phyloP scores from a whole-genome alignment of 2,113 vertebrate genomes.

The Cromileptes altivelis region DNA sequence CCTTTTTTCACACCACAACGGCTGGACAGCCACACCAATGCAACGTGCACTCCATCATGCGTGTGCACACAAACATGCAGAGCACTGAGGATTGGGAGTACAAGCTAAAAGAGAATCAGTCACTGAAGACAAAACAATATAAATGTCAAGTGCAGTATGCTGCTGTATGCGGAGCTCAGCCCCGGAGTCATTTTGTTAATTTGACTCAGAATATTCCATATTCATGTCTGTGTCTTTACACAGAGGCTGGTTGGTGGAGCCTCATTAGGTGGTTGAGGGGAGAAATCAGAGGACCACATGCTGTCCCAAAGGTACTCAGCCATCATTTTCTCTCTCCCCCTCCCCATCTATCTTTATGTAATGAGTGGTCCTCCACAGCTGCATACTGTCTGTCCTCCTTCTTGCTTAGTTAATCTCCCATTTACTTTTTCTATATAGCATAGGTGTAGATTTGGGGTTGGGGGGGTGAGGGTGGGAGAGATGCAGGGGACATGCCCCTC shows the following conservation, averaged over 20 bases:
- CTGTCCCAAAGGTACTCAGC: slow-evolving; percentile 44
- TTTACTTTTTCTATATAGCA: background rate
- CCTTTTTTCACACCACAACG: slow-evolving; percentile 24
- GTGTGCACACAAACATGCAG: slow-evolving; percentile 25
- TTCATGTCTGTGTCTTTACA: slow-evolving; percentile 16
- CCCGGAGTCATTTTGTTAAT: slow-evolving; percentile 50
- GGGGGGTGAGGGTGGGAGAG: no score
- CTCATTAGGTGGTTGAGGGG: slow-evolving; percentile 43
- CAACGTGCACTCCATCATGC: slow-evolving; percentile 17
- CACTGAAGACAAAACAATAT: slow-evolving; percentile 44
- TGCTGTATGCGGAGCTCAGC: slow-evolving; percentile 20
- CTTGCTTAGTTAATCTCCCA: background rate
- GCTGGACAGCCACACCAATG: slow-evolving; percentile 19
- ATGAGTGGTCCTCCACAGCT: slow-evolving; percentile 1
- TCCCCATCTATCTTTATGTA: slow-evolving; percentile 6
- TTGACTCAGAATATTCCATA: slow-evolving; percentile 36
- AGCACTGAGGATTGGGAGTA: slow-evolving; percentile 20
- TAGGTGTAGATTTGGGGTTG: no score
- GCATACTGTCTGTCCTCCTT: slow-evolving; percentile 2
- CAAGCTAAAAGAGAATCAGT: slow-evolving; percentile 17
- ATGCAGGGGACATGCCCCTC: no score
- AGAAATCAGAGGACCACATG: slow-evolving; percentile 47
- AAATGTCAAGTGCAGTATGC: slow-evolving; percentile 58
- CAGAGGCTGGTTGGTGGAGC: slow-evolving; percentile 21
- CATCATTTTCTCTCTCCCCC: slow-evolving; percentile 21